Percentiles rank a stretch among this genome's conserved stretches.
phyloP scores from a whole-genome alignment of 2,113 vertebrate genomes.

The Scopus umbretta region DNA sequence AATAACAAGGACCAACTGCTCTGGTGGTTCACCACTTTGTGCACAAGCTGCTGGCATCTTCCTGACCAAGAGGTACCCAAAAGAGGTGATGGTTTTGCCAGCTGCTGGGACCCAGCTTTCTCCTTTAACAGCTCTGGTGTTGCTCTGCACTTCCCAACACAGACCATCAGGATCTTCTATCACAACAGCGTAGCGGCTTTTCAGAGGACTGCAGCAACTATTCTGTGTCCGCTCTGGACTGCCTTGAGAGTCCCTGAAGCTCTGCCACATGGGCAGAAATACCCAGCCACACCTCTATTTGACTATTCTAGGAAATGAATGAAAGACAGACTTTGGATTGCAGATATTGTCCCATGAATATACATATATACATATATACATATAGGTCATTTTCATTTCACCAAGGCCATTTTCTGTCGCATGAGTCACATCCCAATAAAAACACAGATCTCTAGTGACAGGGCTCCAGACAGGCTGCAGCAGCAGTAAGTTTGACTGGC shows the following conservation, averaged over 20 bases:
- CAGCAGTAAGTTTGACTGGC: background rate
- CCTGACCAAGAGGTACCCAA: background rate
- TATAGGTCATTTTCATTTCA: too few relatives aligned
- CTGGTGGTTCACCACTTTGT: background rate
- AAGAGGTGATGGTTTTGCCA: background rate
- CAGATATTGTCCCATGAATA: background rate
- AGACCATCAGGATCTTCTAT: background rate
- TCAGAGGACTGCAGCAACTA: background rate
- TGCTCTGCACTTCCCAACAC: background rate
- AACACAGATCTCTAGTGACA: background rate
- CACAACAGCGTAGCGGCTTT: accelerated
- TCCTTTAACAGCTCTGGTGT: background rate
- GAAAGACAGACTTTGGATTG: background rate
- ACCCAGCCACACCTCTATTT: background rate
- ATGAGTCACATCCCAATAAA: background rate
- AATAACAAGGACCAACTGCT: background rate
- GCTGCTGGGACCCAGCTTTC: background rate
- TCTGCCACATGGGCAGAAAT: background rate
- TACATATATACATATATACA: accelerated
- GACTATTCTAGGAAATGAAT: background rate
- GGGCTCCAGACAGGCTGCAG: background rate
- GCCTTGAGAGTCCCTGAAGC: background rate
- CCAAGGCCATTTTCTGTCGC: background rate
- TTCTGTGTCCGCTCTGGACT: background rate
- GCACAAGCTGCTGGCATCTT: background rate